phyloP scores from a whole-genome alignment of 2,797 vertebrate species.

The Eidolon dupreanum region DNA sequence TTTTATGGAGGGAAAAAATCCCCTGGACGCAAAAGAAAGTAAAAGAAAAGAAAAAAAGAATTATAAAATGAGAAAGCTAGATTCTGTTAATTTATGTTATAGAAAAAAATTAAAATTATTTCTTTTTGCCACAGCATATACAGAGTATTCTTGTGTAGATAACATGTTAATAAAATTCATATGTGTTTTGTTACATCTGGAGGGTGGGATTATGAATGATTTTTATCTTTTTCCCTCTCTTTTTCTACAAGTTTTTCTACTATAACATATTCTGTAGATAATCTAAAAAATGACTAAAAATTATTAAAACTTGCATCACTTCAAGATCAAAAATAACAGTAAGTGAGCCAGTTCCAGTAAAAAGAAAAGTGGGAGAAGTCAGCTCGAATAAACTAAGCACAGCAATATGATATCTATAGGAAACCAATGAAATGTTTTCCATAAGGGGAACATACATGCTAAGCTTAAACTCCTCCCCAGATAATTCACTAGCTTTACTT shows the following conservation, averaged over 20 bases:
- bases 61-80: neutral
- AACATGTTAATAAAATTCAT: slow-evolving; percentile 1
- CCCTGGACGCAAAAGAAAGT: neutral
- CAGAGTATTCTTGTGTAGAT: slow-evolving; percentile 31
- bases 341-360: slow-evolving; percentile 50
- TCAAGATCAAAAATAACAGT: neutral
- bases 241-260: neutral
- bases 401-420: neutral
- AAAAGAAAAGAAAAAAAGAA: neutral
- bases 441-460: neutral
- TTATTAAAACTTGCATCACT: slow-evolving; percentile 22
- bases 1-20: neutral
- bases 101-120: neutral
- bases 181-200: neutral
- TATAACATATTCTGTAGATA: neutral
- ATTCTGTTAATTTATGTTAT: slow-evolving; percentile 6
- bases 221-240: neutral
- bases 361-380: slow-evolving; percentile 28
- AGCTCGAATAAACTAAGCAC: neutral
- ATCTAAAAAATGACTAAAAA: slow-evolving; percentile 39
- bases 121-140: neutral
- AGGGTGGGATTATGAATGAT: slow-evolving; percentile 23
- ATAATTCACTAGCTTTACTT: neutral
- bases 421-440: slow-evolving; percentile 43
- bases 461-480: neutral